Percentiles rank a stretch among this genome's conserved stretches.
phyloP scores from a whole-genome alignment of 2,797 vertebrate species.

The Steatocranus sp. region DNA sequence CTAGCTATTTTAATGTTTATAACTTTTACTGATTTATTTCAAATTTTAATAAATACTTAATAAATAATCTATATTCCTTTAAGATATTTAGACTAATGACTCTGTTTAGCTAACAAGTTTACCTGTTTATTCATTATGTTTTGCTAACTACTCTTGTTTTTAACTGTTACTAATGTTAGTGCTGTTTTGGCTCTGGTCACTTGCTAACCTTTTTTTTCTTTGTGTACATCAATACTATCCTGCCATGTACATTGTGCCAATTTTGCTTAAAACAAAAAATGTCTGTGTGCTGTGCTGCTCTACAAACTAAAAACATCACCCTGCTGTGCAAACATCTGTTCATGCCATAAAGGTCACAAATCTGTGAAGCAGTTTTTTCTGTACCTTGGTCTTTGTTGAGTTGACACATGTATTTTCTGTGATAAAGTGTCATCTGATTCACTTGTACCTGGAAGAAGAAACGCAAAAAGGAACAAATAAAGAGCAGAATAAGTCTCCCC shows the following conservation, averaged over 20 bases:
- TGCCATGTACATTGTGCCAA: too few species aligned
- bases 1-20: not conserved
- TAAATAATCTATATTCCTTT: not conserved
- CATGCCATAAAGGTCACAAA: not conserved
- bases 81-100: not conserved
- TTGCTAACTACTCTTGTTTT: too few species aligned
- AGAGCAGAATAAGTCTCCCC: not conserved
- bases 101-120: too few species aligned
- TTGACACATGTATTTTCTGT: slow-evolving; percentile 15
- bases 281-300: not conserved
- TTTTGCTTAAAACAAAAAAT: too few species aligned
- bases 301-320: not conserved
- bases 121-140: too few species aligned
- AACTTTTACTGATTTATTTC: not conserved
- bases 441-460: slow-evolving; percentile 52
- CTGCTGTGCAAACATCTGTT: not conserved
- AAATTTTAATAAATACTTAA: not conserved
- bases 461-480: not conserved
- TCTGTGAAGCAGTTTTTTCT: not conserved
- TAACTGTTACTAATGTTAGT: too few species aligned
- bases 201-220: too few species aligned
- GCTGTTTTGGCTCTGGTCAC: too few species aligned
- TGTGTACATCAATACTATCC: too few species aligned
- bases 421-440: slow-evolving; percentile 55
- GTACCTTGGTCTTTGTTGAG: slow-evolving; percentile 47